These are phyloP conservation scores for Sycobia sp. DNA, from an alignment of 1,140 invertebrate species.

Conservation along the genomic window DNA sequence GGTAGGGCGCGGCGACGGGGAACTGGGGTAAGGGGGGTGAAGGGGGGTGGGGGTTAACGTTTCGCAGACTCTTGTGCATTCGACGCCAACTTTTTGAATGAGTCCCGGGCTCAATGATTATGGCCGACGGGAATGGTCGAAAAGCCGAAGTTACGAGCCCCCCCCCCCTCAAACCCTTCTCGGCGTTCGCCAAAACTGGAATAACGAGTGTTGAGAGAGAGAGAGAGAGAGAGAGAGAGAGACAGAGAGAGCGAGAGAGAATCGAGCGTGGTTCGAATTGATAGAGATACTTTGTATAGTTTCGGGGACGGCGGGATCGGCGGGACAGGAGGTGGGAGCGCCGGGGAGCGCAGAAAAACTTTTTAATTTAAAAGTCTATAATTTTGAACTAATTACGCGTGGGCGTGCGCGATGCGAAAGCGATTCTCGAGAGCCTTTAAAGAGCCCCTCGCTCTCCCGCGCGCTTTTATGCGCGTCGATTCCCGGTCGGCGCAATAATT, in stretches of 20 bases:
- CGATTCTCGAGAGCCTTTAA: background rate
- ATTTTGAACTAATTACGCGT: conserved; percentile 23
- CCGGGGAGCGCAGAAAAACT: no score
- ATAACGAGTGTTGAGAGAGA: conserved; percentile 9
- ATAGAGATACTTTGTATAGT: conserved; percentile 28
- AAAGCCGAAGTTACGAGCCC: conserved; percentile 27
- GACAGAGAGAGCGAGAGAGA: no score
- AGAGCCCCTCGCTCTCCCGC: conserved; percentile 15
- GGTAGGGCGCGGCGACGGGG: no score
- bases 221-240: no score
- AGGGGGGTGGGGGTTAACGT: no score
- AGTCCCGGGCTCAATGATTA: conserved; percentile 11
- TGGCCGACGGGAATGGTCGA: conserved; percentile 14
- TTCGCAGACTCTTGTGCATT: background rate
- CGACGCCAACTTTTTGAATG: conserved; percentile 15
- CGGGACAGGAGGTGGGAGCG: background rate
- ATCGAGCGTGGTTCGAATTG: conserved; percentile 14
- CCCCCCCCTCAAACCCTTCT: no score
- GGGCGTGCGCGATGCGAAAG: conserved; percentile 11
- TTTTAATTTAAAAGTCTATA: conserved; percentile 28
- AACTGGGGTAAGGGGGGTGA: no score
- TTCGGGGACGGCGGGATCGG: no score
- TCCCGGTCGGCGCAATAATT: background rate
- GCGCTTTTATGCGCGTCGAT: conserved; percentile 16
- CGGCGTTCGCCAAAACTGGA: conserved; percentile 17